Conservation (phyloP, 2,888 invertebrate genomes). For the Eustalomyia histrio region DNA sequence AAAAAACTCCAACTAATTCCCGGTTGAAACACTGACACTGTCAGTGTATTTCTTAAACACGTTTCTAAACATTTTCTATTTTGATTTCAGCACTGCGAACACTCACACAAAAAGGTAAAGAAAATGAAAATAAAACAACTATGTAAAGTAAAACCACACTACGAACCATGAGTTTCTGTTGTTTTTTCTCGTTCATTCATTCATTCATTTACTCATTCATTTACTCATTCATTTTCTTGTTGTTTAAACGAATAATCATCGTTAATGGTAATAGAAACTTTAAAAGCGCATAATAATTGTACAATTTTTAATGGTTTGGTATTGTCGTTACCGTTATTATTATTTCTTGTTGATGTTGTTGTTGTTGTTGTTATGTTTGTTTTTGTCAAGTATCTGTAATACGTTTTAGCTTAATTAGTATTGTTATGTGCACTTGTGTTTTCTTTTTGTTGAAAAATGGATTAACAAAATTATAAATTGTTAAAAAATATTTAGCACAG, state of each 20-base stretch:
- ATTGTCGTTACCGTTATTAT: conserved; percentile 28
- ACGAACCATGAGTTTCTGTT: not conserved
- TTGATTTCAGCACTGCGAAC: conserved; percentile 8
- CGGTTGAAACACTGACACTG: conserved; percentile 48
- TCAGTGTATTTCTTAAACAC: conserved; percentile 31
- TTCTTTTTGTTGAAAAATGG: not conserved
- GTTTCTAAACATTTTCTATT: conserved; percentile 28
- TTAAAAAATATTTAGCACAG: too few relatives aligned
- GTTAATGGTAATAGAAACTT: conserved; percentile 35
- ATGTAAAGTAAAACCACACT: conserved; percentile 15
- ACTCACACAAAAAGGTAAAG: conserved; percentile 25
- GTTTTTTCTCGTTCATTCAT: not conserved
- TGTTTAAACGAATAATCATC: conserved; percentile 33
- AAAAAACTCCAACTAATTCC: conserved; percentile 53
- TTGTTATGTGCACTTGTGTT: not conserved
- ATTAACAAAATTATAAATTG: not conserved
- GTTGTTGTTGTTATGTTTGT: conserved; percentile 17
- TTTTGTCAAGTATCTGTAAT: conserved; percentile 31
- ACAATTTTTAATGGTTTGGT: conserved; percentile 25
- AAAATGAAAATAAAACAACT: conserved; percentile 45
- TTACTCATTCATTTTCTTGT: not conserved
- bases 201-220: not conserved
- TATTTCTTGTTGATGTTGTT: not conserved
- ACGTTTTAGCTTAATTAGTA: conserved; percentile 34
- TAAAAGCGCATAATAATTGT: conserved; percentile 32